These are phyloP conservation scores for Ophiothrix spiculata DNA, from an alignment of 35 echinoderm and acorn worm species.

Conservation along the genomic window DNA sequence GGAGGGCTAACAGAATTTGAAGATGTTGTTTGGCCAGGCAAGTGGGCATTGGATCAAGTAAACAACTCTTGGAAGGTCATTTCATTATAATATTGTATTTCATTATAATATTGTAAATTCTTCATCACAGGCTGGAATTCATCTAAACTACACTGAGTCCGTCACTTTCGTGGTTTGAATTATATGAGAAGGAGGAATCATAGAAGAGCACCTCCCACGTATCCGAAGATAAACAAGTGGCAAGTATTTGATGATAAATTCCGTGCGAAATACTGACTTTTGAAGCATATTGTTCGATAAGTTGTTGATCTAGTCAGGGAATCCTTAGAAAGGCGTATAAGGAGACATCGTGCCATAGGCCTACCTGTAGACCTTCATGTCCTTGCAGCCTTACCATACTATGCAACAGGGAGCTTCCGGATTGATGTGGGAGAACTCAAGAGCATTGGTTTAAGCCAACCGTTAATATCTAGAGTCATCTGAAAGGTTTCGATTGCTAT, in stretches of 20 bases:
- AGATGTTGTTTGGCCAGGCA: too few relatives aligned
- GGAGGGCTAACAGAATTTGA: too few relatives aligned
- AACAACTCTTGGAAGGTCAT: too few relatives aligned
- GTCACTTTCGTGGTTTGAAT: too few relatives aligned
- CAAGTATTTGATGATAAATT: not conserved
- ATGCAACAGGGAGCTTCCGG: not conserved
- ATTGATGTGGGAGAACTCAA: not conserved
- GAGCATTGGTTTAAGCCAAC: not conserved
- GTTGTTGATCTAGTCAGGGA: not conserved
- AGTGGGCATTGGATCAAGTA: too few relatives aligned
- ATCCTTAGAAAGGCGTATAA: not conserved
- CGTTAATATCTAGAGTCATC: not conserved
- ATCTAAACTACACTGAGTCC: too few relatives aligned
- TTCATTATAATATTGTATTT: too few relatives aligned
- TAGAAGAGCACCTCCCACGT: not conserved
- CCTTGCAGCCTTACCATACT: not conserved
- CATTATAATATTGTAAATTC: too few relatives aligned
- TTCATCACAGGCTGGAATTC: too few relatives aligned
- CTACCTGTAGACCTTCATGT: not conserved
- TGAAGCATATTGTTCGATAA: not conserved
- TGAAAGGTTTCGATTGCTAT: not conserved
- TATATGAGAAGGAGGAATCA: too few relatives aligned
- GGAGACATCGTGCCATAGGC: not conserved
- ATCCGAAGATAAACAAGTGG: not conserved
- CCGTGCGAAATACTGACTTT: not conserved